A percentile compares a stretch with the other conserved stretches of the same genome.
These are phyloP conservation scores for Yponomeuta cagnagella DNA, from an alignment of 2,888 invertebrate genomes.

Conservation along the genomic window DNA sequence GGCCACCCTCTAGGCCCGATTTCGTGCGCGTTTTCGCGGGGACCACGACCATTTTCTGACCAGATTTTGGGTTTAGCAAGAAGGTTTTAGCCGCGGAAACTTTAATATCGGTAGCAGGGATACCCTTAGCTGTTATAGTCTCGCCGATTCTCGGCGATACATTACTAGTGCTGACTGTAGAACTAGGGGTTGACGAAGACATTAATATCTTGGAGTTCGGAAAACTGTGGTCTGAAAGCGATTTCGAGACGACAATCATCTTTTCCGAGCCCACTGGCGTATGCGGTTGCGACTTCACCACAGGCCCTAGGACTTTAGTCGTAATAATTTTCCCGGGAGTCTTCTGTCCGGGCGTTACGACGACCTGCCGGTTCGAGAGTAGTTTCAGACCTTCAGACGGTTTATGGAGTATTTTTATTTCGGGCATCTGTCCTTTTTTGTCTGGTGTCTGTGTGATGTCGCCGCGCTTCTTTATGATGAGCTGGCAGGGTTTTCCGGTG, in stretches of 20 bases:
- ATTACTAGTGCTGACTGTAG: conserved; percentile 43
- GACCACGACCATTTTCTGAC: conserved; percentile 69
- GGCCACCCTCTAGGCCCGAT: conserved; percentile 51
- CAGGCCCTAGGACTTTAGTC: conserved; percentile 61
- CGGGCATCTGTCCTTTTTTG: conserved; percentile 58
- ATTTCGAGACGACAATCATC: conserved; percentile 67
- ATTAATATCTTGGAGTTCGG: conserved; percentile 57
- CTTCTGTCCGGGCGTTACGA: conserved; percentile 53
- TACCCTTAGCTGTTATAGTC: conserved; percentile 59
- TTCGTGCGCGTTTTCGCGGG: conserved; percentile 62
- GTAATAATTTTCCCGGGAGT: conserved; percentile 56
- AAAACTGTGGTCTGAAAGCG: conserved; percentile 43
- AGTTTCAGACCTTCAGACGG: conserved; percentile 57
- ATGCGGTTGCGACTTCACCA: conserved; percentile 42
- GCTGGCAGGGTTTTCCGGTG: conserved; percentile 55
- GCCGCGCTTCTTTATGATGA: conserved; percentile 57
- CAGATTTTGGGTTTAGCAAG: conserved; percentile 66
- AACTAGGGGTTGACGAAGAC: conserved; percentile 41
- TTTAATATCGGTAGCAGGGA: conserved; percentile 67
- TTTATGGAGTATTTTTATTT: conserved; percentile 62
- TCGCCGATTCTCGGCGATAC: conserved; percentile 49
- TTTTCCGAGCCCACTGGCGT: conserved; percentile 50
- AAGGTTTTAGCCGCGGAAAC: conserved; percentile 64
- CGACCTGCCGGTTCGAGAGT: conserved; percentile 59
- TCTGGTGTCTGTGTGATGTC: conserved; percentile 37